Evolutionary conservation across 2,888 invertebrate genomes (phyloP), one percentile per base, ranked within the genome.

Genomic region (Dynastes grantii): DNA sequence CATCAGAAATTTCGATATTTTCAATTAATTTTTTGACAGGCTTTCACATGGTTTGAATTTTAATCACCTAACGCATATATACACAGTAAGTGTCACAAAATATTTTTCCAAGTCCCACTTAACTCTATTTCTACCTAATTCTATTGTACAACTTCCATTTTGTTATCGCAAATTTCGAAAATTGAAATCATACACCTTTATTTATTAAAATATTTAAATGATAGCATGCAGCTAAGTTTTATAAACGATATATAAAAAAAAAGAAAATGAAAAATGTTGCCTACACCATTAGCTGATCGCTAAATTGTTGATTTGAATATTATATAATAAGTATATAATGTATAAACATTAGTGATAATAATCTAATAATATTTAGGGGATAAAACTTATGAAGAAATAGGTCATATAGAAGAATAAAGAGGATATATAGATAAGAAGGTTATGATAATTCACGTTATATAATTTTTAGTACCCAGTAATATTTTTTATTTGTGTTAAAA

Each of bases 281-380:
- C 81, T 81, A 81, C 80, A 78, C 75, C 73, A 40, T 65, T 65
- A 82, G 81, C 78, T 81, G 77, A 78, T 79, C 79, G 81, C 81
- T 80, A 81, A 75, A 79, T 81, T 82, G 83, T 83, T 82, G 81
- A 82, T 82, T 82, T 80, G 80, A 79, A 81, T 84, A 84, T 83
- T 84, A 84, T 61, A 61, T 49, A 49, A 29, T 71, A 83, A 82
- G 82, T 82, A 83, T 84, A 82, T 22, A 8, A 83, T 82, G 65
- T 81, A 81, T 83, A 84, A 83, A 82, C 83, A 82, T 83, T 81
- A 83, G 83, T 68, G 61, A 77, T 78, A 73, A 75, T 68, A 37
- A 64, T 75, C 32, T 37, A 37, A 55, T 53, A 63, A 51, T 71
- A 63, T 49, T 71, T 70, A 63, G 63, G 53, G 40, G 6, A 16